These are phyloP conservation scores for Operophtera brumata DNA, from an alignment of 2,888 invertebrate species.

Conservation along the genomic window DNA sequence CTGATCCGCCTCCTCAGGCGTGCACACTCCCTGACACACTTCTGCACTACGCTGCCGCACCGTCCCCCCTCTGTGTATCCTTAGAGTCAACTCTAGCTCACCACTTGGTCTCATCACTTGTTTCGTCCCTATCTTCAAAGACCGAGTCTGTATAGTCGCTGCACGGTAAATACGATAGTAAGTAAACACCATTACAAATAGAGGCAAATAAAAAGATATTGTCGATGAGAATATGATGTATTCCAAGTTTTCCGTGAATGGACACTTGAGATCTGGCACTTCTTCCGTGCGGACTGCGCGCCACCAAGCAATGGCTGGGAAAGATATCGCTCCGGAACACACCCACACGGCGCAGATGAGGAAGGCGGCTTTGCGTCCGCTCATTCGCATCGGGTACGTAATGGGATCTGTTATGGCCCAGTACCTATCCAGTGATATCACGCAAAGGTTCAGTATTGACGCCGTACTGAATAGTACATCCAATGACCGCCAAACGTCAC, in stretches of 20 bases:
- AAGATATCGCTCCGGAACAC: slow-evolving; percentile 97
- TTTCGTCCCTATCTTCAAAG: slow-evolving; percentile 94
- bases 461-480: slow-evolving; percentile 99
- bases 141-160: slow-evolving; percentile 94
- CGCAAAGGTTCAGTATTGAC: slow-evolving; percentile 97
- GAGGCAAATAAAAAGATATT: slow-evolving; percentile 98
- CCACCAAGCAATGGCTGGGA: slow-evolving; percentile 99
- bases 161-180: slow-evolving; percentile 98
- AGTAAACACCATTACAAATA: slow-evolving; percentile 98
- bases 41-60: slow-evolving; percentile 81
- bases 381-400: slow-evolving; percentile 97
- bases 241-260: slow-evolving; percentile 97
- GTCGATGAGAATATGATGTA: slow-evolving; percentile 98
- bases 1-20: slow-evolving; percentile 84
- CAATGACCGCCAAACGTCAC: slow-evolving; percentile 98
- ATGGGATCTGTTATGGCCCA: slow-evolving; percentile 99
- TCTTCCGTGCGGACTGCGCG: slow-evolving; percentile 91
- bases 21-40: slow-evolving; percentile 79
- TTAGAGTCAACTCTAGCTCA: slow-evolving; percentile 91
- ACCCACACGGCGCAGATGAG: slow-evolving; percentile 98
- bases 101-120: slow-evolving; percentile 92
- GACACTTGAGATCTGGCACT: slow-evolving; percentile 92
- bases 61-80: slow-evolving; percentile 96
- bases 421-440: slow-evolving; percentile 97
- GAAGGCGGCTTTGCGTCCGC: slow-evolving; percentile 90